A percentile compares a stretch with the other conserved stretches of the same genome.
Conservation (phyloP, 1,140 invertebrate genomes). For the Drosophila funebris region DNA sequence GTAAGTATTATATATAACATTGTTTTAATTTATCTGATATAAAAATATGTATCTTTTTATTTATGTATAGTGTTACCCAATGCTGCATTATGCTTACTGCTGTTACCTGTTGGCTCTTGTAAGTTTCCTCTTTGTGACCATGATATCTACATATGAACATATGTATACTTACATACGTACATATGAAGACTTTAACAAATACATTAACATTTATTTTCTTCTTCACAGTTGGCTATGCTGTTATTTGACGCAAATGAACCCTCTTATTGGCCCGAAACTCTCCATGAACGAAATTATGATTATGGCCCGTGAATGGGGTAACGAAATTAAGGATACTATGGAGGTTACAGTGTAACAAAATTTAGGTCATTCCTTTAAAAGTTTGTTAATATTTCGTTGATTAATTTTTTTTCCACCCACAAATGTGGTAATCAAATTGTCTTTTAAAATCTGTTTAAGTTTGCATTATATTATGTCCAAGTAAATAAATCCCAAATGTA, state of each 20-base stretch:
- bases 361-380: constrained; percentile 25
- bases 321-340: constrained; percentile 74
- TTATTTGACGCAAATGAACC: constrained; percentile 97
- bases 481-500: constrained; percentile 40
- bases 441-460: constrained; percentile 30
- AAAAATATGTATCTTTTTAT: background rate
- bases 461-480: constrained; percentile 35
- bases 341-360: constrained; percentile 48
- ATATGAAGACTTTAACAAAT: background rate
- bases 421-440: constrained; percentile 22
- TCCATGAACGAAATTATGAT: constrained; percentile 89
- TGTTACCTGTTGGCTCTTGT: constrained; percentile 94
- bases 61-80: constrained; percentile 88
- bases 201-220: constrained; percentile 16
- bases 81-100: constrained; percentile 94
- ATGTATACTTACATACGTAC: background rate
- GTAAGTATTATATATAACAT: constrained; percentile 49
- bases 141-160: constrained; percentile 4
- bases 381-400: constrained; percentile 56
- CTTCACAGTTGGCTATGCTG: constrained; percentile 91
- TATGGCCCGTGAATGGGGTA: constrained; percentile 92
- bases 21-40: background rate
- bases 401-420: constrained; percentile 22
- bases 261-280: constrained; percentile 94
- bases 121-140: constrained; percentile 43